Percentiles rank a stretch among this genome's conserved stretches.
These are phyloP conservation scores for Xylota sylvarum DNA, from an alignment of 2,888 invertebrate species.

Conservation along the genomic window DNA sequence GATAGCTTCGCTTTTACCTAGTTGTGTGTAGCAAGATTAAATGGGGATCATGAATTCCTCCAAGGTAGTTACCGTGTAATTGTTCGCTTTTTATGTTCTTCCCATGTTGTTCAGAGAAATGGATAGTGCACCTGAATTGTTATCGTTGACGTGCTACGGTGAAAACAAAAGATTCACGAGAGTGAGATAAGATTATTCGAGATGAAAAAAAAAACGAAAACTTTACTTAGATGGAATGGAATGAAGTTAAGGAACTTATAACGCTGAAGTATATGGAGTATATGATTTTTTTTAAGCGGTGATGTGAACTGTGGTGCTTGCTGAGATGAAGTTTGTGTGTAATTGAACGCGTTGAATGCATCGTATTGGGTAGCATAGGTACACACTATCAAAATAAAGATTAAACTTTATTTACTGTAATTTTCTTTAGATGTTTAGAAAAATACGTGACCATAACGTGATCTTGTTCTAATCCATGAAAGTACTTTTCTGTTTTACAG, in stretches of 20 bases:
- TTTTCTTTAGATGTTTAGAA: not conserved
- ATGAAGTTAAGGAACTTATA: constrained; percentile 9
- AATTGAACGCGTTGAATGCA: not conserved
- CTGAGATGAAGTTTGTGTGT: not conserved
- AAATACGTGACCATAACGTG: not conserved
- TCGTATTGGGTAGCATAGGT: not conserved
- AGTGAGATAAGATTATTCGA: constrained; percentile 17
- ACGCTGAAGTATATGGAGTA: not conserved
- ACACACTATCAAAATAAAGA: not conserved
- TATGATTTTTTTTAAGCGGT: not conserved
- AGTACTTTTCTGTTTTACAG: not conserved
- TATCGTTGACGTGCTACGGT: constrained; percentile 29
- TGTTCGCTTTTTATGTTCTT: constrained; percentile 59
- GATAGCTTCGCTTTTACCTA: constrained; percentile 57
- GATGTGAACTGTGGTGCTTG: not conserved
- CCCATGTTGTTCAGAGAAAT: constrained; percentile 39
- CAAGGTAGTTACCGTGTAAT: constrained; percentile 72
- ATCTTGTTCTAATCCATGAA: not conserved
- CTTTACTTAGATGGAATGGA: not conserved
- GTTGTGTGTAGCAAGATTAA: constrained; percentile 64
- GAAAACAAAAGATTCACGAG: constrained; percentile 28
- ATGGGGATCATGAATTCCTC: constrained; percentile 70
- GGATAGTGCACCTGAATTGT: constrained; percentile 59
- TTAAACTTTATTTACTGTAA: not conserved
- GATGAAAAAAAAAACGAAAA: constrained; percentile 18